These are phyloP conservation scores for Iphiclides podalirius DNA, from an alignment of 2,888 invertebrate genomes.

Conservation along the genomic window DNA sequence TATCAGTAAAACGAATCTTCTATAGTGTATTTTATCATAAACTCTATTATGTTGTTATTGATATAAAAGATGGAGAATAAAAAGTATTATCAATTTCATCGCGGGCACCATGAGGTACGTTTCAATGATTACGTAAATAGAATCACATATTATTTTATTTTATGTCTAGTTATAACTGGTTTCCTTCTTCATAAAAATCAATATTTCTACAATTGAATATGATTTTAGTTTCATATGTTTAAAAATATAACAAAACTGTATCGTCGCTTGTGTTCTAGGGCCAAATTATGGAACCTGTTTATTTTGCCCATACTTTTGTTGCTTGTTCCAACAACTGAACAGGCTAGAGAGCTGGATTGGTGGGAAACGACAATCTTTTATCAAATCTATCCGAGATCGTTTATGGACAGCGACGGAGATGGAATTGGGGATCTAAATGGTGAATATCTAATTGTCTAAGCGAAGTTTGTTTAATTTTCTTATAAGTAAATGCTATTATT, in stretches of 20 bases:
- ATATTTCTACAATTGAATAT: no score
- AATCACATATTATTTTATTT: not conserved
- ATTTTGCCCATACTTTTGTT: slow-evolving; percentile 41
- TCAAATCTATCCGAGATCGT: slow-evolving; percentile 90
- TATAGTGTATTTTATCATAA: slow-evolving; percentile 17
- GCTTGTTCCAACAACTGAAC: slow-evolving; percentile 35
- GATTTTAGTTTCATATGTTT: no score
- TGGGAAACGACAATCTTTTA: slow-evolving; percentile 89
- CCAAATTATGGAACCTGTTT: slow-evolving; percentile 22
- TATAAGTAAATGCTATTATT: no score
- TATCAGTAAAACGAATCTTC: slow-evolving; percentile 20
- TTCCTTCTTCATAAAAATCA: no score
- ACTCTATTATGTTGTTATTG: slow-evolving; percentile 4
- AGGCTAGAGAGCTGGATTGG: slow-evolving; percentile 80
- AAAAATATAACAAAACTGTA: no score
- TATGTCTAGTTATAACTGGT: no score
- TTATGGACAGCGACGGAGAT: slow-evolving; percentile 88
- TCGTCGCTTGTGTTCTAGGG: slow-evolving; percentile 11
- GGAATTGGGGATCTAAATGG: slow-evolving; percentile 84
- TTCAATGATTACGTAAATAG: not conserved
- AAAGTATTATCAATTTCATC: not conserved
- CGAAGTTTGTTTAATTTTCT: slow-evolving; percentile 2
- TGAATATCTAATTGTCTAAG: slow-evolving; percentile 33
- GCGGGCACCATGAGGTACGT: slow-evolving; percentile 13
- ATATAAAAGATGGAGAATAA: slow-evolving; percentile 17